Base-by-base conservation (phyloP, 2,113 vertebrate species). In the Aleadryas rufinucha region DNA sequence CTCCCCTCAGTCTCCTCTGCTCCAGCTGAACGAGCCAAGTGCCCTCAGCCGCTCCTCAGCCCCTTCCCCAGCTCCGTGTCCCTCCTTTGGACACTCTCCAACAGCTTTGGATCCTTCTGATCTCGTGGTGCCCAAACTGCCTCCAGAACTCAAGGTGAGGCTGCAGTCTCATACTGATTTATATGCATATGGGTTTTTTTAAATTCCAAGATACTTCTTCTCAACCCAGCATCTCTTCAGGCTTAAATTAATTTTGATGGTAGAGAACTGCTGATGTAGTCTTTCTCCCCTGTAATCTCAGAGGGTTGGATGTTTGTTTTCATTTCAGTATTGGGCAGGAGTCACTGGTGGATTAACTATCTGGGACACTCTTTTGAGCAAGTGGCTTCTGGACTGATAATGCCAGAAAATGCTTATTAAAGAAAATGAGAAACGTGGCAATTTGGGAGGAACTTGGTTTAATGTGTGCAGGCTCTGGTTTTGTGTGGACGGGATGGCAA, bases 331-430 rank as follows among this genome's bases (percentile, higher is more conserved):
- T 85, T 75, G 88, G 90, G 63, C 16, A 66, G 91, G 54, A 96
- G 87, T 91, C 78, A 39, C 59, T 83, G 54, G 54, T 91, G 87
- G 93, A 86, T 96, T 94, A 93, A 77, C 70, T 87, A 74, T 96
- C 84, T 96, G 72, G 94, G 94, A 85, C 70, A 5, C 42, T 84
- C 24, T 49, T 72, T 44, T 39, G 41, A 66, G 65, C 63, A 82
- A 49, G 50, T 74, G 82, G 56, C 65, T 89, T 94, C 89, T 82
- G 39, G 41, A 14, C 75, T 59, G 47, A 31, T 80, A 77, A 74
- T 71, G 42, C 85, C 42, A 33, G 85, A 93, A 96, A 92, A 69
- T 49, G 90, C 87, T 77, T 84, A 75, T 86, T 94, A 64, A 76
- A 88, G 89, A 72, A 95, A 72, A 94, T 42, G n/a, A 80, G 54